phyloP scores from a whole-genome alignment of 2,113 vertebrate species.

The Potamarius usumacintae region DNA sequence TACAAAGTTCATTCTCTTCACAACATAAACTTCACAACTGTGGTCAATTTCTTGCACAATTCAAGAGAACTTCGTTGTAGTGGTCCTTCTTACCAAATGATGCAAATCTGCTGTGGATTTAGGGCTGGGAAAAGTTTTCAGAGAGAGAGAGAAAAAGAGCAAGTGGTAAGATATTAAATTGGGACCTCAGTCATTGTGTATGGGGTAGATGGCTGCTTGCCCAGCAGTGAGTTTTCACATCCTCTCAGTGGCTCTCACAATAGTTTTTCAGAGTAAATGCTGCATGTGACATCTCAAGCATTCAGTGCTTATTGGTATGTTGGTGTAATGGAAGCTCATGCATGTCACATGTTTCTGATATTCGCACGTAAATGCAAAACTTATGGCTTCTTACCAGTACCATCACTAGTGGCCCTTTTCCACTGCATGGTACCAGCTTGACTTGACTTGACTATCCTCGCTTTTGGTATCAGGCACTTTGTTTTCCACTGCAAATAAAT shows the following conservation, averaged over 20 bases:
- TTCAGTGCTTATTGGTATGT: background rate
- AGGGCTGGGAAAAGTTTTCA: background rate
- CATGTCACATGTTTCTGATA: background rate
- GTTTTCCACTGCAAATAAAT: too few relatives aligned
- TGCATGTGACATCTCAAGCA: background rate
- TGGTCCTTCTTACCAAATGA: slow-evolving; percentile 2
- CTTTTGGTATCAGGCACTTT: too few relatives aligned
- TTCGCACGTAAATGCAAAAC: background rate
- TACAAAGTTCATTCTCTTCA: slow-evolving; percentile 20
- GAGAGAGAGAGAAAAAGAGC: background rate
- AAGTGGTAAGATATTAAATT: background rate
- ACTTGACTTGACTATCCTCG: too few relatives aligned
- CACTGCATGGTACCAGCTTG: too few relatives aligned
- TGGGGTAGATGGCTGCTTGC: background rate
- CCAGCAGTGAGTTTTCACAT: background rate
- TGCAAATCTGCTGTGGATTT: background rate
- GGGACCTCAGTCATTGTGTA: background rate
- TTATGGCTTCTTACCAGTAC: background rate
- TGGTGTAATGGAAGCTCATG: background rate
- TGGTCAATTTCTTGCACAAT: slow-evolving; percentile 30
- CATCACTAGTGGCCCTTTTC: too few relatives aligned
- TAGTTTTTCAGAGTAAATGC: slow-evolving; percentile 12
- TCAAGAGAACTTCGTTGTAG: slow-evolving; percentile 8
- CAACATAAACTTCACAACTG: slow-evolving; percentile 22
- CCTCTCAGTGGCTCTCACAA: background rate